Evolutionary conservation across 2,888 invertebrate species (phyloP).

Genomic region (Pseudolycoriella hygida): DNA sequence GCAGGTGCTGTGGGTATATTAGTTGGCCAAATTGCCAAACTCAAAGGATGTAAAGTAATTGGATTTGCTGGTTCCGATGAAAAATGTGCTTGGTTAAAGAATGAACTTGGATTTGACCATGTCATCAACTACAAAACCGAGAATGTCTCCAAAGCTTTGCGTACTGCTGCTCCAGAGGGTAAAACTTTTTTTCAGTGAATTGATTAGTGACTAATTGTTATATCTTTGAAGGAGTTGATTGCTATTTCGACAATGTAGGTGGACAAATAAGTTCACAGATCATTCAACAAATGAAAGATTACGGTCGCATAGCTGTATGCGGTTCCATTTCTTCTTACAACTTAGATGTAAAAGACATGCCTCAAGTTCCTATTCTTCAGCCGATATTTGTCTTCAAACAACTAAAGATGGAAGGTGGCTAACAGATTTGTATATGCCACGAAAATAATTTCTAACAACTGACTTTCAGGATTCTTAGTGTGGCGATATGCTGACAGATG

Average conservation of each 20-base stretch:
- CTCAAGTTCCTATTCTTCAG: slow-evolving; percentile 29
- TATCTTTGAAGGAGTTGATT: neutral
- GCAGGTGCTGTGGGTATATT: slow-evolving; percentile 63
- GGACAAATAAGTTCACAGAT: slow-evolving; percentile 42
- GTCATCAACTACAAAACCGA: slow-evolving; percentile 55
- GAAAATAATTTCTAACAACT: no score
- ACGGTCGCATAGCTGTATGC: slow-evolving; percentile 43
- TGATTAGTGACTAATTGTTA: slow-evolving; percentile 26
- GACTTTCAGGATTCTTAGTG: neutral
- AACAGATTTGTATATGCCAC: no score
- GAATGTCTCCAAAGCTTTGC: slow-evolving; percentile 34
- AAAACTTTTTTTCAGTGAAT: no score
- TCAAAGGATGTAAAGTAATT: slow-evolving; percentile 44
- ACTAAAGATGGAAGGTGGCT: slow-evolving; percentile 38
- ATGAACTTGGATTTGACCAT: slow-evolving; percentile 45
- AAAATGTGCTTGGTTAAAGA: slow-evolving; percentile 47
- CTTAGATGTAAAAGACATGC: slow-evolving; percentile 26
- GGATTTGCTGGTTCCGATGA: slow-evolving; percentile 53
- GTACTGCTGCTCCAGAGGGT: slow-evolving; percentile 45
- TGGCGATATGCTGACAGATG: slow-evolving; percentile 19
- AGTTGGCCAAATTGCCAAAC: slow-evolving; percentile 67
- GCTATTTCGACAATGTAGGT: slow-evolving; percentile 29
- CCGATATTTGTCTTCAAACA: slow-evolving; percentile 35
- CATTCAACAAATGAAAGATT: slow-evolving; percentile 40
- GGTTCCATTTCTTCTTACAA: slow-evolving; percentile 49